phyloP scores from a whole-genome alignment of 2,113 vertebrate genomes.

The Gallinago undulata region DNA sequence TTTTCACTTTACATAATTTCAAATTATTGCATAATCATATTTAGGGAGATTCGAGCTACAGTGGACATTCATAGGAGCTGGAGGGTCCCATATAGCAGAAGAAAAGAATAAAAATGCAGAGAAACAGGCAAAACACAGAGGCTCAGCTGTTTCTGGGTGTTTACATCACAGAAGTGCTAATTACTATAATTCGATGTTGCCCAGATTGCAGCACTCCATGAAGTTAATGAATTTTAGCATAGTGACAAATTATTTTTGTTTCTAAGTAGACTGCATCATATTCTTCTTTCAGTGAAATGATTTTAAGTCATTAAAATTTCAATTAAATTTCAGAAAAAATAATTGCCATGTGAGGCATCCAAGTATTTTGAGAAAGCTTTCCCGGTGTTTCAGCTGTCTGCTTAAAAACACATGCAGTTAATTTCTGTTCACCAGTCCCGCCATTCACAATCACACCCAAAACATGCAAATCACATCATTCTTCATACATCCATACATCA shows the following conservation, averaged over 20 bases:
- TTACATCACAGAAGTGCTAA: background rate
- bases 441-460: background rate
- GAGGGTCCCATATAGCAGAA: background rate
- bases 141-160: background rate
- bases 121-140: background rate
- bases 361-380: background rate
- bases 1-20: background rate
- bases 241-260: background rate
- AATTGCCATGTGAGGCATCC: background rate
- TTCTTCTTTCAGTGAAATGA: background rate
- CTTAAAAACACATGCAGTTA: background rate
- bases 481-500: background rate
- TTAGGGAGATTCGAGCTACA: rapidly evolving
- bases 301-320: background rate
- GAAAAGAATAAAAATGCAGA: background rate
- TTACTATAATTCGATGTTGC: background rate
- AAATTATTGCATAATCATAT: background rate
- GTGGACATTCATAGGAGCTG: background rate
- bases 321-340: background rate
- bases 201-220: background rate
- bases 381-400: background rate
- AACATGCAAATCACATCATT: background rate
- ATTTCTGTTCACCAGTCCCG: background rate
- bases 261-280: background rate
- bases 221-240: background rate